Conservation (phyloP, 2,888 invertebrate genomes). For the Agrilus mali region DNA sequence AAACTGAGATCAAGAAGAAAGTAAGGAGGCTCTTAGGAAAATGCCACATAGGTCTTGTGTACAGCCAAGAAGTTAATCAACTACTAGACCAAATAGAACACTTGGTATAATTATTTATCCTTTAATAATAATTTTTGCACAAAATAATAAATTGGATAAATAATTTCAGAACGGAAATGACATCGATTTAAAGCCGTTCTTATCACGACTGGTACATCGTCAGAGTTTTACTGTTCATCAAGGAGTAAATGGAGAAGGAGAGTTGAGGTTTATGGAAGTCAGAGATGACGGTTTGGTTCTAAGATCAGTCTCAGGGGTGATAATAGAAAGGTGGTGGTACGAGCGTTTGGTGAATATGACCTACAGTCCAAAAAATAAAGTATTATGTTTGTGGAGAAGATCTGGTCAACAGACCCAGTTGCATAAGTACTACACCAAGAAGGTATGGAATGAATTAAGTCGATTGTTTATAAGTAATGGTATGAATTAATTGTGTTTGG, state of each 20-base stretch:
- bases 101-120: constrained; percentile 51
- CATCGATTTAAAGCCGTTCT: constrained; percentile 90
- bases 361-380: constrained; percentile 95
- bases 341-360: constrained; percentile 99
- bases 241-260: constrained; percentile 84
- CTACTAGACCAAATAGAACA: constrained; percentile 89
- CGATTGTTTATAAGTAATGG: constrained; percentile 1
- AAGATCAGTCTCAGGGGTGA: constrained; percentile 71
- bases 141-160: neutral
- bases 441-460: constrained; percentile 46
- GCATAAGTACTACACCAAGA: constrained; percentile 97
- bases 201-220: constrained; percentile 88
- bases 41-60: constrained; percentile 94
- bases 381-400: constrained; percentile 93
- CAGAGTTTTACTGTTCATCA: constrained; percentile 98
- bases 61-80: constrained; percentile 95
- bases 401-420: constrained; percentile 89
- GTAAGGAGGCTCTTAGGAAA: constrained; percentile 87
- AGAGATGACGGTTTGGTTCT: constrained; percentile 90
- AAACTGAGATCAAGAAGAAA: constrained; percentile 76
- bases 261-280: constrained; percentile 82
- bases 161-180: constrained; percentile 83
- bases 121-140: neutral
- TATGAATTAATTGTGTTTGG: constrained; percentile 2
- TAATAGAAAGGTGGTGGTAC: constrained; percentile 97